Base-by-base conservation (phyloP, 2,888 invertebrate species). In the Trimorus sp. region DNA sequence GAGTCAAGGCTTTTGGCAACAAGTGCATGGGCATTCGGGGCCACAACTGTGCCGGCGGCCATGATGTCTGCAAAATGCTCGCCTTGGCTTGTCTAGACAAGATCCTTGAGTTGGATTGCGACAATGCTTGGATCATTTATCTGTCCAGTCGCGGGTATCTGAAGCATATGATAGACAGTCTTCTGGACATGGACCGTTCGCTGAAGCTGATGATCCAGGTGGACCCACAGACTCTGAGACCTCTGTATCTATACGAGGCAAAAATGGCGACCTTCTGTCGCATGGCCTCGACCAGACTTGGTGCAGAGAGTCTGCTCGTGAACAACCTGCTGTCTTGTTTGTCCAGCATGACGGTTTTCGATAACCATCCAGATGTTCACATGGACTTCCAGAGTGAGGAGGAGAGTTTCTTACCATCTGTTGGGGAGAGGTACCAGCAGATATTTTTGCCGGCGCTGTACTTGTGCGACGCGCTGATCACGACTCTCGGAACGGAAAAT, bases 61-160 rank as follows among this genome's bases (percentile, higher is more conserved):
- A 97, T 89, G 97, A 98, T 86, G 95, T 98, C 11, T 97, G 97
- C 88, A 95, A 97, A 92, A 97, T 98, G 96, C 93, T 97, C 69
- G 96, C 98, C 0, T 92, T 98, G 85, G 95, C 97, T 0, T 96
- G 96, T 83, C 92, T 98, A 71, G 96, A 97, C 89, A 94, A 96
- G 54, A 92, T 98, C 56, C 93, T 97, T 0, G 95, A 96, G 83
- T 92, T 96, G 82, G 96, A 96, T 86, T 95, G 95, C 3, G 93
- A 95, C 54, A 94, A 95, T 0, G 93, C 93, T 51, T 95, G 96
- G 93, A 93, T 95, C 78, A 91, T 94, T 84, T 94, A 94, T 84
- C 90, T 95, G 60, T 92, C 94, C 0, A 93, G 93, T 70, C 92
- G 94, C 65, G 95, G 96, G 0, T 98, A 98, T 88, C 91, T 98